phyloP scores from a whole-genome alignment of 1,140 invertebrate species.

The Pectinophora gossypiella region DNA sequence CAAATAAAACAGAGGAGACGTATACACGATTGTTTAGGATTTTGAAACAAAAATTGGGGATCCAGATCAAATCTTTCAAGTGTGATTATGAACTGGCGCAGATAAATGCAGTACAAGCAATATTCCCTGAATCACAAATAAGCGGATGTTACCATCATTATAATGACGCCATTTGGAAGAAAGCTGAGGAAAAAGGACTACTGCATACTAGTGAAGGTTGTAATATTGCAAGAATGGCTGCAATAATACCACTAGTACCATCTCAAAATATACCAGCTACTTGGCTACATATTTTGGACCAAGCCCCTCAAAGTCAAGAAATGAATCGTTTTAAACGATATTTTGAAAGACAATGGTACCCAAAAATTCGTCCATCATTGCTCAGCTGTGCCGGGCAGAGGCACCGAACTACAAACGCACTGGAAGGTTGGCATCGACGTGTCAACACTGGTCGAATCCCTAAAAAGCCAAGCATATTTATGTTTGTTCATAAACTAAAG shows the following conservation, averaged over 20 bases:
- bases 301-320: background rate
- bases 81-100: background rate
- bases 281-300: background rate
- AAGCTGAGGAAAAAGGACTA: background rate
- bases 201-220: no score
- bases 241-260: background rate
- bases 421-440: background rate
- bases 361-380: background rate
- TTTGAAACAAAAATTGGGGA: background rate
- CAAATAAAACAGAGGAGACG: background rate
- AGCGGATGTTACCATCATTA: background rate
- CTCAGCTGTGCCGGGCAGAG: background rate
- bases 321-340: background rate
- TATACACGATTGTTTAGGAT: background rate
- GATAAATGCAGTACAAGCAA: background rate
- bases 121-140: background rate
- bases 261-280: background rate
- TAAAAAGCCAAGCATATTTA: background rate
- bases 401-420: background rate
- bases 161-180: background rate
- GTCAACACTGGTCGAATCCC: background rate
- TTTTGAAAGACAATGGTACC: background rate
- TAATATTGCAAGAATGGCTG: background rate
- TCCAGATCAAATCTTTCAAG: background rate
- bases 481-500: slow-evolving; percentile 1